A percentile compares a stretch with the other conserved stretches of the same genome.
Conservation (phyloP, 1,140 invertebrate genomes). For the Diuraphis noxia region DNA sequence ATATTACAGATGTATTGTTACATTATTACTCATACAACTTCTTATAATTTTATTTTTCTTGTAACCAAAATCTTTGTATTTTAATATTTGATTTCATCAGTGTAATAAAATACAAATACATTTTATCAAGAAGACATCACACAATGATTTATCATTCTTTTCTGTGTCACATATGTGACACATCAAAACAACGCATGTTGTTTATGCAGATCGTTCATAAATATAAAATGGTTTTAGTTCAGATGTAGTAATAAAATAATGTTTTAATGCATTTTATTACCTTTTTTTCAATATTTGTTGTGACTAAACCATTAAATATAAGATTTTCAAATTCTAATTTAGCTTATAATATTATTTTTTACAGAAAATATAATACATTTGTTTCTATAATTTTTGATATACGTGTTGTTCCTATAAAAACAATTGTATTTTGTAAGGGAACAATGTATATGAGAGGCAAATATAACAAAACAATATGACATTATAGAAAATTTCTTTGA, state of each 20-base stretch:
- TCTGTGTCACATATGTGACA: neutral
- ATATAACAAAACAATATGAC: neutral
- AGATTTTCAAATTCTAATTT: conserved; percentile 3
- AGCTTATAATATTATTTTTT: neutral
- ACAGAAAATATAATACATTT: neutral
- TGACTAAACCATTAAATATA: neutral
- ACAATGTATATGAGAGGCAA: neutral
- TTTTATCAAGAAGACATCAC: neutral
- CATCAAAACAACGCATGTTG: neutral
- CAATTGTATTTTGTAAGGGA: neutral
- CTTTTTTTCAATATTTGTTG: neutral
- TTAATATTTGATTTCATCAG: neutral
- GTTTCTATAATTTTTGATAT: conserved; percentile 5
- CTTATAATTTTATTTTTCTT: neutral
- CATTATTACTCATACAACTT: neutral
- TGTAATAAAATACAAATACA: neutral
- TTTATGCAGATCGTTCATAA: conserved; percentile 5
- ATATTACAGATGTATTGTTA: neutral
- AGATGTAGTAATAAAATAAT: neutral
- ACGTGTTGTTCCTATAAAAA: neutral
- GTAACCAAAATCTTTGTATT: neutral
- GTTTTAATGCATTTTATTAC: neutral
- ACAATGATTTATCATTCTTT: conserved; percentile 25
- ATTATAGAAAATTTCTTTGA: neutral
- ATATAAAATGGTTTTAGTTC: conserved; percentile 14